A percentile compares a stretch with the other conserved stretches of the same genome.
Evolutionary conservation across 2,888 invertebrate species (phyloP).

Genomic region (Apamea monoglypha): DNA sequence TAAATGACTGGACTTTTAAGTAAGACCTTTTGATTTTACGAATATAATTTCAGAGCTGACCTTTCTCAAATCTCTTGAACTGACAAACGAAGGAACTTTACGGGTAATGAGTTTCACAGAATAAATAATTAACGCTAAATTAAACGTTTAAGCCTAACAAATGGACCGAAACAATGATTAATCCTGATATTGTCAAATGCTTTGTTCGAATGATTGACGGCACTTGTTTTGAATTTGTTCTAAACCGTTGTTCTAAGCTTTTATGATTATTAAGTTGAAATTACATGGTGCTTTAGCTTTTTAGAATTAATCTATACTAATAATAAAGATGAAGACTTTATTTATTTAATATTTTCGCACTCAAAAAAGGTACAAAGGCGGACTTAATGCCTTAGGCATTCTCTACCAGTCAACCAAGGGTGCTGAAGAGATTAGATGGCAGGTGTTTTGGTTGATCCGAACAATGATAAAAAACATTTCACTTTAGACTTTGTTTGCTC

Average conservation of each 20-base stretch:
- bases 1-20: constrained; percentile 29
- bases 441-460: too few species aligned
- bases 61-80: constrained; percentile 42
- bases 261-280: constrained; percentile 3
- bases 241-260: not conserved
- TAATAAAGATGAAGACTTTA: not conserved
- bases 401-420: too few species aligned
- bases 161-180: constrained; percentile 42
- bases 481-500: too few species aligned
- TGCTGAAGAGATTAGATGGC: too few species aligned
- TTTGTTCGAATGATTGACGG: constrained; percentile 31
- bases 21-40: constrained; percentile 30
- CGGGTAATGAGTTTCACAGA: constrained; percentile 32
- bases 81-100: constrained; percentile 24
- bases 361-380: too few species aligned
- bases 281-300: not conserved
- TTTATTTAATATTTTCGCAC: too few species aligned
- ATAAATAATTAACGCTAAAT: constrained; percentile 55
- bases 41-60: constrained; percentile 25
- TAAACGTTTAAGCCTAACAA: constrained; percentile 28
- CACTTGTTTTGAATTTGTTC: constrained; percentile 28
- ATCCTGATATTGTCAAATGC: constrained; percentile 42
- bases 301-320: not conserved
- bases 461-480: too few species aligned
- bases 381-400: too few species aligned